These are phyloP conservation scores for Myrmophylax atrothorax DNA, from an alignment of 2,113 vertebrate species.

Conservation along the genomic window DNA sequence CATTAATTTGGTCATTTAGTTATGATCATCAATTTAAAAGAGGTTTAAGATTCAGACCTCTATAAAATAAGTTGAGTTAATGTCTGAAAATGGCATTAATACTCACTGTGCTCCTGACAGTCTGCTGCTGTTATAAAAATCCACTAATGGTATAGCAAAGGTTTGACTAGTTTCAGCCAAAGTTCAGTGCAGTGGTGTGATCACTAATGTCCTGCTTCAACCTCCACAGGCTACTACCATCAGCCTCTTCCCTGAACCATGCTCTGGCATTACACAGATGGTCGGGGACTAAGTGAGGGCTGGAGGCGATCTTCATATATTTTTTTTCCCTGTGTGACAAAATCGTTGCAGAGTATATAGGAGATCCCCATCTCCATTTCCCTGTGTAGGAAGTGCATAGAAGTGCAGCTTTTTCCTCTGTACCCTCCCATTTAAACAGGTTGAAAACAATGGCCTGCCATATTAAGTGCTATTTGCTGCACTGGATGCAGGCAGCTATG, in stretches of 20 bases:
- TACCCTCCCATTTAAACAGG: background rate
- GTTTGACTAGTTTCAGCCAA: background rate
- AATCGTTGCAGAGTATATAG: background rate
- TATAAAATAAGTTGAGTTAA: background rate
- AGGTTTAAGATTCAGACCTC: background rate
- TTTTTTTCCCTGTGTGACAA: background rate
- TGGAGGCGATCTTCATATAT: background rate
- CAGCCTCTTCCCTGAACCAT: background rate
- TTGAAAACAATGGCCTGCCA: background rate
- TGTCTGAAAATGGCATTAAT: background rate
- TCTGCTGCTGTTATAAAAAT: background rate
- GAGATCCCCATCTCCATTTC: background rate
- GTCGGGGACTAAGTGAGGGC: background rate
- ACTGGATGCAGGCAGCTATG: background rate
- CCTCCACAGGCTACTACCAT: background rate
- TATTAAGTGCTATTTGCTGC: background rate
- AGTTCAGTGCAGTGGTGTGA: background rate
- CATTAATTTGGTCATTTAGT: background rate
- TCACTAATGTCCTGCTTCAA: background rate
- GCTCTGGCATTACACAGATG: background rate
- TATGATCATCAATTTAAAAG: background rate
- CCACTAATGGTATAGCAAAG: background rate
- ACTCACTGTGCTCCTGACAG: background rate
- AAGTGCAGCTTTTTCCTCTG: background rate
- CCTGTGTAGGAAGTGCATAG: background rate